Conservation (phyloP, 1,140 invertebrate species). For the Drosophila varians region DNA sequence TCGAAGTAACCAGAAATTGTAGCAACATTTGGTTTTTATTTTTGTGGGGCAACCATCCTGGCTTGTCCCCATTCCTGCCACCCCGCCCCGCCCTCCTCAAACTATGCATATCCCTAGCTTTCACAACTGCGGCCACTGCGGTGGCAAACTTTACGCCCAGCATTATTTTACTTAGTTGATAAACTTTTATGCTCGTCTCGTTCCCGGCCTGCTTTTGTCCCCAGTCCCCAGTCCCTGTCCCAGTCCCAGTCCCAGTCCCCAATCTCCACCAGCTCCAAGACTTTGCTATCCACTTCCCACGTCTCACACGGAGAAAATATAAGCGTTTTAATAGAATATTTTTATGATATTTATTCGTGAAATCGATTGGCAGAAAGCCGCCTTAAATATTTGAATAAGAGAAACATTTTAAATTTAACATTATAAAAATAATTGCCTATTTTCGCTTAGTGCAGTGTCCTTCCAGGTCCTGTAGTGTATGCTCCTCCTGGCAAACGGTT, state of each 20-base stretch:
- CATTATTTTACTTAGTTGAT: constrained; percentile 81
- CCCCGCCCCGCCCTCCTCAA: not conserved
- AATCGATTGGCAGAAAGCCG: too few relatives aligned
- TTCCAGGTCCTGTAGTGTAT: constrained; percentile 7
- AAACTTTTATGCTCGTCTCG: constrained; percentile 66
- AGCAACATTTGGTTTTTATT: constrained; percentile 80
- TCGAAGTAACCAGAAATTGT: constrained; percentile 45
- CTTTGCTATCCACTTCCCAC: constrained; percentile 13
- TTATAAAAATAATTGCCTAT: too few relatives aligned
- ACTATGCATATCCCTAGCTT: constrained; percentile 17
- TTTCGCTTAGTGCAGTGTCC: constrained; percentile 3
- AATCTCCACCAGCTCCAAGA: constrained; percentile 9
- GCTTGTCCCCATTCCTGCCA: not conserved
- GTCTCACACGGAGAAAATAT: not conserved
- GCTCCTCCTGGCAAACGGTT: constrained; percentile 6
- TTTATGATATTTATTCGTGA: not conserved
- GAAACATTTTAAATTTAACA: too few relatives aligned
- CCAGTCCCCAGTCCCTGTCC: not conserved
- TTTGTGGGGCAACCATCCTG: constrained; percentile 48
- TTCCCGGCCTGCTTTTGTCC: constrained; percentile 4
- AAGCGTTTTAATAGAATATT: not conserved
- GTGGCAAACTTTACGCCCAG: constrained; percentile 76
- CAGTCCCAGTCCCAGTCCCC: constrained; percentile 5
- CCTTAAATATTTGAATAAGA: too few relatives aligned
- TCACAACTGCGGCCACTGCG: constrained; percentile 66